Evolutionary conservation across 2,797 vertebrate genomes (phyloP).

Genomic region (Nannoperca australis): DNA sequence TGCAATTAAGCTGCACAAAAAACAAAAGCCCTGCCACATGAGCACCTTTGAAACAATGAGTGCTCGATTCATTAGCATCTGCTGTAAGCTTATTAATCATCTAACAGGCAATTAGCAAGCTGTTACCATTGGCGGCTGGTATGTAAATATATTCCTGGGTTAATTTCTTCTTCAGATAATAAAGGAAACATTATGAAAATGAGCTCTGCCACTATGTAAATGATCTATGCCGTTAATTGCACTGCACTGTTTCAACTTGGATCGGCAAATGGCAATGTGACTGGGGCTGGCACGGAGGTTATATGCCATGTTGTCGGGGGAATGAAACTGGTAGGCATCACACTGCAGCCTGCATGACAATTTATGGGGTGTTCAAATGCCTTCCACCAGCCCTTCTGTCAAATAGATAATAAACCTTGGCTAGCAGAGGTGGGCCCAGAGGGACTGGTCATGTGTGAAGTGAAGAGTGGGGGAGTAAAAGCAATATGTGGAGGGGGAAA

Average conservation of each 20-base stretch:
- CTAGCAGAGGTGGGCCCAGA: slow-evolving; percentile 72
- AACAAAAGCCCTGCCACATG: slow-evolving; percentile 89
- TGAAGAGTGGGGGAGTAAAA: slow-evolving; percentile 61
- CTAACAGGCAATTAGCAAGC: slow-evolving; percentile 99
- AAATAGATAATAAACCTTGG: slow-evolving; percentile 81
- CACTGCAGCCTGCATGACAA: slow-evolving; percentile 80
- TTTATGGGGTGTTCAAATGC: slow-evolving; percentile 83
- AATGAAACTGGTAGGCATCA: slow-evolving; percentile 71
- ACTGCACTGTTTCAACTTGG: slow-evolving; percentile 84
- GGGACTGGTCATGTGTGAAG: slow-evolving; percentile 65
- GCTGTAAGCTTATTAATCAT: slow-evolving; percentile 99
- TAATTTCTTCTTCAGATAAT: slow-evolving; percentile 99
- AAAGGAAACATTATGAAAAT: slow-evolving; percentile 99
- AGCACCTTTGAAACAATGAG: slow-evolving; percentile 98
- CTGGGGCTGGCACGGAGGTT: slow-evolving; percentile 70
- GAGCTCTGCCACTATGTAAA: slow-evolving; percentile 96
- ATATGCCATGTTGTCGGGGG: slow-evolving; percentile 71
- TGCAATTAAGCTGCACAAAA: slow-evolving; percentile 97
- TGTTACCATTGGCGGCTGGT: slow-evolving; percentile 96
- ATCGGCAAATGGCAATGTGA: slow-evolving; percentile 66
- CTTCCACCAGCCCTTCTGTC: slow-evolving; percentile 79
- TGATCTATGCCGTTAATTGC: slow-evolving; percentile 95
- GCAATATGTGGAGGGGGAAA: slow-evolving; percentile 44
- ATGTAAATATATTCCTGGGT: slow-evolving; percentile 99
- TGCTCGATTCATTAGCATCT: slow-evolving; percentile 98